A percentile compares a stretch with the other conserved stretches of the same genome.
Evolutionary conservation across 2,888 invertebrate genomes (phyloP).

Genomic region (Heliconius ismenius): DNA sequence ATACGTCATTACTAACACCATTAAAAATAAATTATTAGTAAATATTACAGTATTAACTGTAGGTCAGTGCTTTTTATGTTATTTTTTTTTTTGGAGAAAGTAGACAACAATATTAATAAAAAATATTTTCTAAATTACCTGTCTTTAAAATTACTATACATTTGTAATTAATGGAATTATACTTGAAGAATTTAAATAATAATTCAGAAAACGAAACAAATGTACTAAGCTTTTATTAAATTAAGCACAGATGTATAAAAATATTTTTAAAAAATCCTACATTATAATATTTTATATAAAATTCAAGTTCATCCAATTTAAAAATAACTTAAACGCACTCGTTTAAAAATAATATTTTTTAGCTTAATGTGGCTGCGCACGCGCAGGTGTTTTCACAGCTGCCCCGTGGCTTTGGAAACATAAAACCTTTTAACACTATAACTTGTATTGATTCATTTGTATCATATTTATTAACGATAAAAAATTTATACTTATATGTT

Average conservation of each 20-base stretch:
- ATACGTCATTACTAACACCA: too few relatives aligned
- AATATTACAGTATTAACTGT: too few relatives aligned
- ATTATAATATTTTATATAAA: too few relatives aligned
- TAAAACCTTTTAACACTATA: constrained; percentile 20
- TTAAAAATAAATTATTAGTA: too few relatives aligned
- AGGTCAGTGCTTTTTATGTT: too few relatives aligned
- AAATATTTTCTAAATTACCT: neutral
- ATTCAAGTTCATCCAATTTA: neutral
- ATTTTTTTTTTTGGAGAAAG: neutral
- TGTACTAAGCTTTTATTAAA: neutral
- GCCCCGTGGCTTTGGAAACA: constrained; percentile 29
- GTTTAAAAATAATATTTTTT: neutral
- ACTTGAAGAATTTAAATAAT: neutral
- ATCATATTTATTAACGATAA: constrained; percentile 17
- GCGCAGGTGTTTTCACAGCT: constrained; percentile 33
- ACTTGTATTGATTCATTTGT: constrained; percentile 24
- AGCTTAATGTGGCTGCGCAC: neutral
- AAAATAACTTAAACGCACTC: constrained; percentile 9
- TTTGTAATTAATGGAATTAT: too few relatives aligned
- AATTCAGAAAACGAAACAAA: neutral
- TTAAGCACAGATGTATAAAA: neutral
- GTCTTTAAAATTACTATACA: too few relatives aligned
- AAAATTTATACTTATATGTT: neutral
- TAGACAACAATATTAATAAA: neutral
- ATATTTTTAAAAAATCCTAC: too few relatives aligned